These are phyloP conservation scores for Sinotaia quadrata DNA, from an alignment of 2,888 invertebrate genomes.

Conservation along the genomic window DNA sequence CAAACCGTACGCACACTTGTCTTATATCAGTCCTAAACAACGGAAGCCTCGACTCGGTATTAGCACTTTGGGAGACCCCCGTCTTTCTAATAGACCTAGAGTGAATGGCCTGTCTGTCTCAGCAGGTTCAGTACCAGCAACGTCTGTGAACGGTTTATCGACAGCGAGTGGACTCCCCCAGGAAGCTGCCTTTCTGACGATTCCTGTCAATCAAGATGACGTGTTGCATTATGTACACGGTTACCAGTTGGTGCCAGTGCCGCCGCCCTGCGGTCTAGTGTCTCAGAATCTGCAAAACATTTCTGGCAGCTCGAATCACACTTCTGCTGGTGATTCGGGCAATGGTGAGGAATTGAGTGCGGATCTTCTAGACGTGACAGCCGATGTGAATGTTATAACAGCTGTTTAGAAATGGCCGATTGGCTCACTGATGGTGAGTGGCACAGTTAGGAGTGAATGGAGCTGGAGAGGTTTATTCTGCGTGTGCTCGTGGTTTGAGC, in stretches of 20 bases:
- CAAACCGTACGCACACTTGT: too few relatives aligned
- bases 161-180: not conserved
- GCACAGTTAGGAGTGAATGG: too few relatives aligned
- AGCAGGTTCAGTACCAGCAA: too few relatives aligned
- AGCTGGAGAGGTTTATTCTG: too few relatives aligned
- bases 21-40: too few relatives aligned
- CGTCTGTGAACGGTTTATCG: too few relatives aligned
- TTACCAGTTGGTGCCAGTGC: not conserved
- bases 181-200: not conserved
- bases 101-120: too few relatives aligned
- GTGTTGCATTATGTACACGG: not conserved
- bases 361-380: too few relatives aligned
- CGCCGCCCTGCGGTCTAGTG: not conserved
- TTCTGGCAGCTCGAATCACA: conserved; percentile 6
- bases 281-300: conserved; percentile 5
- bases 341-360: conserved; percentile 20
- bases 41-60: not conserved
- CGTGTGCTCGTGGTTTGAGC: too few relatives aligned
- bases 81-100: not conserved
- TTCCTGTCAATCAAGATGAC: not conserved
- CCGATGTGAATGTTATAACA: too few relatives aligned
- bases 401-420: too few relatives aligned
- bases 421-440: too few relatives aligned
- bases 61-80: not conserved
- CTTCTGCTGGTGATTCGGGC: conserved; percentile 18